phyloP scores from a whole-genome alignment of 1,140 invertebrate genomes.

The Parapsyche elsis region DNA sequence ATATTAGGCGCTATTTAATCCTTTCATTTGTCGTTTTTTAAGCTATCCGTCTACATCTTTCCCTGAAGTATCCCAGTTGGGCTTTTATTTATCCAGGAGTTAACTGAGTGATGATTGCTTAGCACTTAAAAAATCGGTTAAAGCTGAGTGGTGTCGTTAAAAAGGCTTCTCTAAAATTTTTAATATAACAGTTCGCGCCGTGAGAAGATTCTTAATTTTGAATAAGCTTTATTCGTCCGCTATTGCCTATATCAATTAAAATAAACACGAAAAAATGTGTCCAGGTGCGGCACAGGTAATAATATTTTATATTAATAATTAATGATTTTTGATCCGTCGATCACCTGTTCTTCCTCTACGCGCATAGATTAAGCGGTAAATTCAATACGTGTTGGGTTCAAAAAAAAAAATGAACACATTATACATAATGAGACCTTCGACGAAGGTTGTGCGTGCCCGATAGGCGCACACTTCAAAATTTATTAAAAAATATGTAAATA shows the following conservation, averaged over 20 bases:
- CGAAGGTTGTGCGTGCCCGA: neutral
- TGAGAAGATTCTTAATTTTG: slow-evolving; percentile 3
- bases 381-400: neutral
- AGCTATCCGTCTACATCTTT: no score
- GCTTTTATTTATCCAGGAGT: no score
- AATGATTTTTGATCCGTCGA: neutral
- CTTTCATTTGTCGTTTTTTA: no score
- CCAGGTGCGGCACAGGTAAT: neutral
- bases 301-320: neutral
- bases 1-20: no score
- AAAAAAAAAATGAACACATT: neutral
- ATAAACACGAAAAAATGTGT: neutral
- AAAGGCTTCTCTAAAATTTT: no score
- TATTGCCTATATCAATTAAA: slow-evolving; percentile 4
- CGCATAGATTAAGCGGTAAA: slow-evolving; percentile 1
- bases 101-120: slow-evolving; percentile 10
- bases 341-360: slow-evolving; percentile 10
- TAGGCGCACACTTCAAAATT: neutral
- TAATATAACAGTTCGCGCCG: neutral
- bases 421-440: slow-evolving; percentile 1
- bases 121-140: neutral
- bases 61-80: no score
- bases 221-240: neutral
- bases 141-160: no score
- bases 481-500: slow-evolving; percentile 34